These are phyloP conservation scores for Parnassius glacialis DNA, from an alignment of 2,888 invertebrate species.

Conservation along the genomic window DNA sequence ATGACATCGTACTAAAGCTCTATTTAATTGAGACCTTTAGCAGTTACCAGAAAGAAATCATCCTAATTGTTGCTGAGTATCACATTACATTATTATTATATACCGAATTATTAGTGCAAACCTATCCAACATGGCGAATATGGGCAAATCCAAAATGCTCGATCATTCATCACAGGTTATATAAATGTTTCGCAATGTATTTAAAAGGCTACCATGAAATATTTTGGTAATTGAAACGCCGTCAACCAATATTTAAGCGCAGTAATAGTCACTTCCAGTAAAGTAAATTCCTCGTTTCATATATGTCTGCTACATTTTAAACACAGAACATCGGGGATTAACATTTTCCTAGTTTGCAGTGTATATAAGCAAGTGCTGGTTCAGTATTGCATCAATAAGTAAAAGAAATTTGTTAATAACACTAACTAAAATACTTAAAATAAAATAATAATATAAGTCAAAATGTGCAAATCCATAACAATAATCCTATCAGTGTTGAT, in stretches of 20 bases:
- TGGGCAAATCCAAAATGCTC: too few species aligned
- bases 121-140: too few species aligned
- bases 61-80: too few species aligned
- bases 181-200: neutral
- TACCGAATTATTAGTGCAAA: neutral
- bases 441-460: neutral
- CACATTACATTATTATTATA: neutral
- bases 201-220: neutral
- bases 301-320: neutral
- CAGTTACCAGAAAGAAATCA: too few species aligned
- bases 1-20: too few species aligned
- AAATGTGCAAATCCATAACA: conserved; percentile 8
- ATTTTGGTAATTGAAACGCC: neutral
- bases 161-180: neutral
- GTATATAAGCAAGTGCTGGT: conserved; percentile 6
- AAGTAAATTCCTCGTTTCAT: neutral
- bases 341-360: neutral
- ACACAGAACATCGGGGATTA: conserved; percentile 5
- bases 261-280: neutral
- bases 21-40: too few species aligned
- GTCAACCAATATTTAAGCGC: too few species aligned
- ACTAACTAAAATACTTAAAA: neutral
- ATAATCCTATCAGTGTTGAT: conserved; percentile 5
- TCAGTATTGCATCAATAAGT: conserved; percentile 4
- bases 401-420: neutral